phyloP scores from a whole-genome alignment of 2,888 invertebrate species.

The Allygus modestus region DNA sequence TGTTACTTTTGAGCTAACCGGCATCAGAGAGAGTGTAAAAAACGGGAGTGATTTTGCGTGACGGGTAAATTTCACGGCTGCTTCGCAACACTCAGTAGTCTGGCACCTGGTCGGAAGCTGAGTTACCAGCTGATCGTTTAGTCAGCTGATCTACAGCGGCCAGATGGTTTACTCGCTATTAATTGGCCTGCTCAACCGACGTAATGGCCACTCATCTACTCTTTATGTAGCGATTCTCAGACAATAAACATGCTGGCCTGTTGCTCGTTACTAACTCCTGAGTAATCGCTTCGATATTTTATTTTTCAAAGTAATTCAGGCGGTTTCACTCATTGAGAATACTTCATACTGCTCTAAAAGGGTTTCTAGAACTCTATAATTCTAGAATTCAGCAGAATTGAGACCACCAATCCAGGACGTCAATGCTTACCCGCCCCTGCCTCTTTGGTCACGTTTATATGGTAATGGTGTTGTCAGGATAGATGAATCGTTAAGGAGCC shows the following conservation, averaged over 20 bases:
- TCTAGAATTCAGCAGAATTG: too few relatives aligned
- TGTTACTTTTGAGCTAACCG: neutral
- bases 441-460: too few relatives aligned
- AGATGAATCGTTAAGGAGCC: too few relatives aligned
- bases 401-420: too few relatives aligned
- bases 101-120: slow-evolving; percentile 11
- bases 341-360: too few relatives aligned
- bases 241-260: neutral
- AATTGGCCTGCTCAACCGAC: neutral
- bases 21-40: slow-evolving; percentile 17
- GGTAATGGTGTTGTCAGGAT: too few relatives aligned
- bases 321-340: too few relatives aligned
- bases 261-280: neutral
- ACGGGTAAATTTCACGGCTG: slow-evolving; percentile 25
- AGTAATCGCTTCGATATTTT: too few relatives aligned
- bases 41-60: slow-evolving; percentile 12
- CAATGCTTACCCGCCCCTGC: too few relatives aligned
- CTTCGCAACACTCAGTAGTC: slow-evolving; percentile 21
- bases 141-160: slow-evolving; percentile 17
- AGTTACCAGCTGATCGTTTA: slow-evolving; percentile 10
- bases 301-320: too few relatives aligned
- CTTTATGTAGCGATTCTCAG: slow-evolving; percentile 18
- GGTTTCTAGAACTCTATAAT: too few relatives aligned
- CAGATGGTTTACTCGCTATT: slow-evolving; percentile 27
- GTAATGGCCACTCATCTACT: slow-evolving; percentile 1